These are phyloP conservation scores for Cephus pulcher DNA, from an alignment of 2,888 invertebrate species.

Conservation along the genomic window DNA sequence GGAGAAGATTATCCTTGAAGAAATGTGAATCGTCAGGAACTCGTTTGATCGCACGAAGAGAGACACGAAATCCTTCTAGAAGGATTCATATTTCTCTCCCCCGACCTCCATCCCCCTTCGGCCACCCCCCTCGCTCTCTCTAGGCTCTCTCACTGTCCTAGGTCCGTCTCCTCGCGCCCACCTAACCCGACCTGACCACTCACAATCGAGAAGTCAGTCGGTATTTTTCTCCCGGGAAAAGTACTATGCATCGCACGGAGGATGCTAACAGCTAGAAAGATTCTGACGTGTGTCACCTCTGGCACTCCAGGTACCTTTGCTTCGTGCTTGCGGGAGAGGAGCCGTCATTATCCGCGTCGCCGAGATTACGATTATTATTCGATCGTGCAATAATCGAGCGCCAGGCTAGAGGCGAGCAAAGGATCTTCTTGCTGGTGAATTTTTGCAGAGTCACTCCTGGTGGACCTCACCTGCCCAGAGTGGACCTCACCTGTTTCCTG, in stretches of 20 bases:
- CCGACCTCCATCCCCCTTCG: not conserved
- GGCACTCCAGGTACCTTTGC: not conserved
- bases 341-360: conserved; percentile 48
- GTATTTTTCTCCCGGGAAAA: not conserved
- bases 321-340: conserved; percentile 3
- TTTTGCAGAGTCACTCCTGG: not conserved
- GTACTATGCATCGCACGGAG: not conserved
- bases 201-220: not conserved
- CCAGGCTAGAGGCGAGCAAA: conserved; percentile 22
- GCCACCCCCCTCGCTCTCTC: not conserved
- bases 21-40: not conserved
- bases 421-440: not conserved
- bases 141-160: not conserved
- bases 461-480: not conserved
- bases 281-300: not conserved
- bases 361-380: conserved; percentile 62
- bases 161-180: not conserved
- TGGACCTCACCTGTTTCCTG: not conserved
- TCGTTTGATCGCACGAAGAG: not conserved
- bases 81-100: not conserved
- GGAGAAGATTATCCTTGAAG: conserved; percentile 6
- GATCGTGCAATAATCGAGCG: conserved; percentile 60
- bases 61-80: not conserved
- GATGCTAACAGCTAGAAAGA: not conserved
- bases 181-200: not conserved